A percentile compares a stretch with the other conserved stretches of the same genome.
These are phyloP conservation scores for Zoanthus sansibaricus DNA, from an alignment of 92 coral and sea anemone species.

Conservation along the genomic window DNA sequence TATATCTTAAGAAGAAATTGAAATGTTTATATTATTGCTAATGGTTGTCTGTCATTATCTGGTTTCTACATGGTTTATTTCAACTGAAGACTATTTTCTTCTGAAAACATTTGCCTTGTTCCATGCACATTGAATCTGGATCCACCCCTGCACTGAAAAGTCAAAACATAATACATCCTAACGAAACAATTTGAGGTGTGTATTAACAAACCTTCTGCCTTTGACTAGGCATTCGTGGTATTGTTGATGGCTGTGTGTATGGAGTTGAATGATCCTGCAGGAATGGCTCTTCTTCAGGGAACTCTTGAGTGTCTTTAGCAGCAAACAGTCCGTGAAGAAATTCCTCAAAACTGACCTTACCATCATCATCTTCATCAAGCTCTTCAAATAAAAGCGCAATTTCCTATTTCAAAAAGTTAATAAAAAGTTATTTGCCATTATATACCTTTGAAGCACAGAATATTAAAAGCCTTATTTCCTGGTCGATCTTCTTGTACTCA, in stretches of 20 bases:
- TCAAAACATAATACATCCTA: too few species aligned
- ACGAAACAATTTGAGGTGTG: too few species aligned
- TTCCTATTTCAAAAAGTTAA: slow-evolving; percentile 68
- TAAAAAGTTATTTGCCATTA: background rate
- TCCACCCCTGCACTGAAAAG: background rate
- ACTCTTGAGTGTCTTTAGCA: slow-evolving; percentile 84
- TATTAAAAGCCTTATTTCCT: too few species aligned
- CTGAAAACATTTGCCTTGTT: too few species aligned
- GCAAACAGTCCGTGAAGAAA: slow-evolving; percentile 93
- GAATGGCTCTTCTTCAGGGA: slow-evolving; percentile 66
- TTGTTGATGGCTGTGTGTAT: slow-evolving; percentile 60
- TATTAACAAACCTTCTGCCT: slow-evolving; percentile 53
- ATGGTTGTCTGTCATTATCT: too few species aligned
- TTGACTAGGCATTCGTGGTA: slow-evolving; percentile 61
- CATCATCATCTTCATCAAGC: slow-evolving; percentile 97
- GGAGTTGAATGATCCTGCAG: slow-evolving; percentile 82
- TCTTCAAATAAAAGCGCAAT: slow-evolving; percentile 93
- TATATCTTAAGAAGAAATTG: too few species aligned
- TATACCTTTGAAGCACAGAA: background rate
- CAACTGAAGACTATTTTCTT: too few species aligned
- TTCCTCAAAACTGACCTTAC: slow-evolving; percentile 94
- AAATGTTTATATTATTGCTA: too few species aligned
- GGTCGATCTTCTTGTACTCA: too few species aligned
- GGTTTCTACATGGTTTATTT: too few species aligned
- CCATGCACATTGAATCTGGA: too few species aligned